Conservation (phyloP, 2,888 invertebrate species). For the Leptogaster cylindrica region DNA sequence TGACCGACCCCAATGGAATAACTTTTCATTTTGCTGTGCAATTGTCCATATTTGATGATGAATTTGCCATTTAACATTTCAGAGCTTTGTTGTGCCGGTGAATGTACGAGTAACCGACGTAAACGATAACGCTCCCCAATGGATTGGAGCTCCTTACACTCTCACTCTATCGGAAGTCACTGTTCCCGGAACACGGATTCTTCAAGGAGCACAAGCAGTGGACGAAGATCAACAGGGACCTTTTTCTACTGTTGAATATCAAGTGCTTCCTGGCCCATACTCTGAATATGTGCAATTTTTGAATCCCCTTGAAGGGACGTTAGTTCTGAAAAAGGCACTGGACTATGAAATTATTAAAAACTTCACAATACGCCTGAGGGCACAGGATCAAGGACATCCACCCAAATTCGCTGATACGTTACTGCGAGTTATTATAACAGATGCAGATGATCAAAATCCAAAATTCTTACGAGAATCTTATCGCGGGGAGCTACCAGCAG, state of each 20-base stretch:
- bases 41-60: too few relatives aligned
- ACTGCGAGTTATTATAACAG: conserved; percentile 79
- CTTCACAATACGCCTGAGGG: conserved; percentile 77
- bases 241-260: conserved; percentile 84
- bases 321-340: conserved; percentile 78
- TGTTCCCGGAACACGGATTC: conserved; percentile 72
- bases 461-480: conserved; percentile 79
- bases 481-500: conserved; percentile 71
- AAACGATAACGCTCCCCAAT: conserved; percentile 87
- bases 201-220: conserved; percentile 78
- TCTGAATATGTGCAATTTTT: conserved; percentile 83
- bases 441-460: conserved; percentile 93
- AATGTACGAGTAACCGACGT: conserved; percentile 81
- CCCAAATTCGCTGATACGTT: conserved; percentile 77
- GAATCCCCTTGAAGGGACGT: conserved; percentile 83
- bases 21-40: too few relatives aligned
- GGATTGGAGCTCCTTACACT: conserved; percentile 81
- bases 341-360: conserved; percentile 82
- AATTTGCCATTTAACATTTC: conserved; percentile 31
- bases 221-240: conserved; percentile 90
- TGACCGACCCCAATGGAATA: too few relatives aligned
- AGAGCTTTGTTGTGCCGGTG: conserved; percentile 61
- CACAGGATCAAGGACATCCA: conserved; percentile 82
- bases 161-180: conserved; percentile 85
- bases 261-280: conserved; percentile 77